Evolutionary conservation across 2,888 invertebrate genomes (phyloP).

Genomic region (Drosophila koepferae): DNA sequence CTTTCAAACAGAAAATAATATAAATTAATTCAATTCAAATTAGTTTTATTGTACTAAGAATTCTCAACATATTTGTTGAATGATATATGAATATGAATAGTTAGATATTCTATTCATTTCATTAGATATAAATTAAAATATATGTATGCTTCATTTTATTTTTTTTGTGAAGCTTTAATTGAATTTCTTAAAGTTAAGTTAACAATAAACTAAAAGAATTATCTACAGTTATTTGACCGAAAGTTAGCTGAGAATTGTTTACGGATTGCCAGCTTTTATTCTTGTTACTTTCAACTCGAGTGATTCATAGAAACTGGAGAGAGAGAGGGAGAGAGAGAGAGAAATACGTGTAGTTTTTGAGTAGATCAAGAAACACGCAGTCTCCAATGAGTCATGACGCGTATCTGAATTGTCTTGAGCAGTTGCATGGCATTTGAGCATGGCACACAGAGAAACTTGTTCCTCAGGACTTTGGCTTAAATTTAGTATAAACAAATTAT

Average conservation of each 20-base stretch:
- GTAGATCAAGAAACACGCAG: constrained; percentile 12
- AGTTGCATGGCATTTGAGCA: not conserved
- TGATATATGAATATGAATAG: not conserved
- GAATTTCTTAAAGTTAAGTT: not conserved
- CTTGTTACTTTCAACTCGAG: constrained; percentile 10
- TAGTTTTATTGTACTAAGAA: too few relatives aligned
- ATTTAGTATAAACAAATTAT: constrained; percentile 71
- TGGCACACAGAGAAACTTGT: too few relatives aligned
- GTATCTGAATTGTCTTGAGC: not conserved
- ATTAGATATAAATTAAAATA: too few relatives aligned
- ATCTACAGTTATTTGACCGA: constrained; percentile 1
- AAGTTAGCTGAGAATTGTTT: not conserved
- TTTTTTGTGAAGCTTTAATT: not conserved
- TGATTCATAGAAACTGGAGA: constrained; percentile 29
- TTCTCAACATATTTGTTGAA: not conserved
- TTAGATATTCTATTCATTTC: too few relatives aligned
- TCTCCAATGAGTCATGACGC: constrained; percentile 27
- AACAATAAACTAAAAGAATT: not conserved
- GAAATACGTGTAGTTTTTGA: constrained; percentile 5
- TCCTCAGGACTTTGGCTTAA: constrained; percentile 13
- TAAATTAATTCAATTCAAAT: not conserved
- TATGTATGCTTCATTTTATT: not conserved
- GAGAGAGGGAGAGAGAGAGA: not conserved
- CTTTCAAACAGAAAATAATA: not conserved
- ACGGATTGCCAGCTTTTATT: not conserved